Base-by-base conservation (phyloP, 92 coral and sea anemone species). In the Hydrozoanthus gracilis region DNA sequence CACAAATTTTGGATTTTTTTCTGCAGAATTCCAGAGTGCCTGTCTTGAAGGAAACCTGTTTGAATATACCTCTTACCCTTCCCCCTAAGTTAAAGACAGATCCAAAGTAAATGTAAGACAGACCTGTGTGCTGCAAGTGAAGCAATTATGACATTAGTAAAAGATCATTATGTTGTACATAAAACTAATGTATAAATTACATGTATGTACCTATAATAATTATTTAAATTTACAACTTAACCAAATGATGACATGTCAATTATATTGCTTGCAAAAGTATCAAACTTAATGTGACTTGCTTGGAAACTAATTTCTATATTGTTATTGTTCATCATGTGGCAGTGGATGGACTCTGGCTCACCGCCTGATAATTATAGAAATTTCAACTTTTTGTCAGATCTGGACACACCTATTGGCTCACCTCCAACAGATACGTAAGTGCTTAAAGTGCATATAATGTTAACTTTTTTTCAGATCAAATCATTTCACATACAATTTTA, bases 331-430 rank as follows among this genome's bases (percentile, higher is more conserved):
- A 13, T 88, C 67, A 39, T 47, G 51, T 83, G 78, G 62, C 88
- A 93, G 98, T 91, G 89, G 94, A 51, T 75, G 69, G 98, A 88
- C 18, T 83, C 91, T 62, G 71, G 87, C 71, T 90, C 95, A 4
- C 89, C 86, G 10, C 64, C 91, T 47, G 90, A 91, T n/a, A 86
- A 73, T 9, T 71, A 87, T 10, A 92, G 66, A 52, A 77, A 93
- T 27, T 89, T 80, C 76, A 95, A 96, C 76, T 96, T 98, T 1
- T 82, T 96, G 58, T 96, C 99, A 8, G 99, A 96, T 71, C 84
- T 96, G 86, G 99, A 96, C 88, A 92, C 96, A 65, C 99, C 99
- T 54, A 92, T 96, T 50, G 95, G 96, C 18, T 85, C 99, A n/a
- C 99, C 99, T 51, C 91, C 94, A 15, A 49, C 77, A 10, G 88